Evolutionary conservation across 1,140 invertebrate species (phyloP).

Genomic region (Eumeta japonica): DNA sequence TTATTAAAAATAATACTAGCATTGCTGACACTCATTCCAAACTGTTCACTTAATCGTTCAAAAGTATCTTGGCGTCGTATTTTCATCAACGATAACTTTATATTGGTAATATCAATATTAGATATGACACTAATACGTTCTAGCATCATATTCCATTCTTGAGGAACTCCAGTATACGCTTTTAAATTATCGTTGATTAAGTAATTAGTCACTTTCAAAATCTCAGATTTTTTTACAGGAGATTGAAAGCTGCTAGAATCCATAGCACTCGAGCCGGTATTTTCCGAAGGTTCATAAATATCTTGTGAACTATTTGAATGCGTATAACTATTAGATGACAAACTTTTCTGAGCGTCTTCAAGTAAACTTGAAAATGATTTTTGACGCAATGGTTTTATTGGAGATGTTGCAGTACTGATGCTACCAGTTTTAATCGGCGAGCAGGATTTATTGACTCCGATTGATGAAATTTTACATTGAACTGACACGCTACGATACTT

Average conservation of each 20-base stretch:
- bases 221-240: slow-evolving; percentile 1
- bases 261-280: not conserved
- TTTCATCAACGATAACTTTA: slow-evolving; percentile 1
- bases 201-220: not conserved
- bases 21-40: slow-evolving; percentile 1
- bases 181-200: slow-evolving; percentile 1
- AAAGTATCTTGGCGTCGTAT: not conserved
- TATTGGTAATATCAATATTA: slow-evolving; percentile 1
- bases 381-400: slow-evolving; percentile 1
- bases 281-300: slow-evolving; percentile 1
- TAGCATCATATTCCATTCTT: slow-evolving; percentile 1
- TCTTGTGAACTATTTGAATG: slow-evolving; percentile 1
- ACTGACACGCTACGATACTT: not conserved
- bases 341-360: not conserved
- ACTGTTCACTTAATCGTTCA: slow-evolving; percentile 1
- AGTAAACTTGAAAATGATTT: slow-evolving; percentile 1
- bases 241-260: slow-evolving; percentile 1
- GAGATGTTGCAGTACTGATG: slow-evolving; percentile 1
- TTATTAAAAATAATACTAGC: slow-evolving; percentile 1
- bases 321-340: not conserved
- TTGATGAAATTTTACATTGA: slow-evolving; percentile 1
- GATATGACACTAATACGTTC: slow-evolving; percentile 1
- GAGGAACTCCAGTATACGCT: slow-evolving; percentile 1
- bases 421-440: slow-evolving; percentile 1
- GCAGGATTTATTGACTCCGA: slow-evolving; percentile 1